Evolutionary conservation across 2,888 invertebrate genomes (phyloP).

Genomic region (Drosophila mayaguana): DNA sequence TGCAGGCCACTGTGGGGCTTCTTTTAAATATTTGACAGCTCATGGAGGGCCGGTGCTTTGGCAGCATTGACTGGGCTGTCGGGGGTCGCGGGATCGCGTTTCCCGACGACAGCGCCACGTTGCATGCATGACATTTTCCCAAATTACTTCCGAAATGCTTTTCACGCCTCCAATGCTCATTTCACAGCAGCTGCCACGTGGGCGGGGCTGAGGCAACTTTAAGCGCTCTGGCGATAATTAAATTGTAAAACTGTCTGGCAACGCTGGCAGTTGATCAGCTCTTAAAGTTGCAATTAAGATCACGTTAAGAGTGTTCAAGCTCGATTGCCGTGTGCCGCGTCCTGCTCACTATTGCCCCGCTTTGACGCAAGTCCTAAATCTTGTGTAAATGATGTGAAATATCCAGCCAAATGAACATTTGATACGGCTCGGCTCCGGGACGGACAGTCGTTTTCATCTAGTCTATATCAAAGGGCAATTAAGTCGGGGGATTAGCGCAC

Average conservation of each 20-base stretch:
- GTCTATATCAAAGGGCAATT: slow-evolving; percentile 22
- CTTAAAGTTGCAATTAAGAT: background rate
- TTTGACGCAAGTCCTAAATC: background rate
- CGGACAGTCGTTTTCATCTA: slow-evolving; percentile 5
- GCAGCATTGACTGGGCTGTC: background rate
- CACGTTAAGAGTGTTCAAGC: slow-evolving; percentile 1
- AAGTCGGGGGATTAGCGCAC: background rate
- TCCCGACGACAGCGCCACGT: slow-evolving; percentile 33
- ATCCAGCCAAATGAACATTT: slow-evolving; percentile 31
- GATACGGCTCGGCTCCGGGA: background rate
- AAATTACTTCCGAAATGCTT: slow-evolving; percentile 66
- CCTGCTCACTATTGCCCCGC: background rate
- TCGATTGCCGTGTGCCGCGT: background rate
- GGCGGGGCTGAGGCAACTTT: background rate
- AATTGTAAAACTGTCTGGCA: slow-evolving; percentile 16
- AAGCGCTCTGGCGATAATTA: slow-evolving; percentile 9
- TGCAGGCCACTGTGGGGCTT: slow-evolving; percentile 37
- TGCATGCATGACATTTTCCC: slow-evolving; percentile 60
- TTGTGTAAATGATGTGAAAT: slow-evolving; percentile 17
- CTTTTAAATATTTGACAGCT: slow-evolving; percentile 69
- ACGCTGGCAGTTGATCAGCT: background rate
- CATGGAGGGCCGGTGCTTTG: slow-evolving; percentile 23
- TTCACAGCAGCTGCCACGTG: background rate
- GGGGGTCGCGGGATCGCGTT: slow-evolving; percentile 13
- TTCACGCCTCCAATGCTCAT: slow-evolving; percentile 38